A percentile compares a stretch with the other conserved stretches of the same genome.
These are phyloP conservation scores for Mythimna loreyi DNA, from an alignment of 2,888 invertebrate genomes.

Conservation along the genomic window DNA sequence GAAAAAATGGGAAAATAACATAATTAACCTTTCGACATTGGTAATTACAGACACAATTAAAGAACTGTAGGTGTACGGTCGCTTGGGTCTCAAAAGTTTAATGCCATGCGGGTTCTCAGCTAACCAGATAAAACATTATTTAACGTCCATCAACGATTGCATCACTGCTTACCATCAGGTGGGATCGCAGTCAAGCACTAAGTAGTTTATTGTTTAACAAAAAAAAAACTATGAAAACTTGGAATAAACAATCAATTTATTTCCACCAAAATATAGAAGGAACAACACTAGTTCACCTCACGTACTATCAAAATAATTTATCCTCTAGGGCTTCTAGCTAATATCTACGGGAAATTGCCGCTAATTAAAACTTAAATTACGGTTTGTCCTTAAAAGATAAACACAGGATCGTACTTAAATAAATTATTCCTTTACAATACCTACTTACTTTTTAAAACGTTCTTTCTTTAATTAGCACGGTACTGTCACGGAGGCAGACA, in stretches of 20 bases:
- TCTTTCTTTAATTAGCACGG: neutral
- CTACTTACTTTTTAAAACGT: neutral
- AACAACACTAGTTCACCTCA: conserved; percentile 17
- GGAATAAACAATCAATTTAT: conserved; percentile 12
- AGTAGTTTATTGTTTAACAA: too few species aligned
- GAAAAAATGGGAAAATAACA: neutral
- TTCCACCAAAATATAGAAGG: neutral
- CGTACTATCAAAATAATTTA: conserved; percentile 36
- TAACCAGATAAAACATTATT: conserved; percentile 26
- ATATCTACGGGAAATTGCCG: conserved; percentile 11
- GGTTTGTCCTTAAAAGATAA: conserved; percentile 28
- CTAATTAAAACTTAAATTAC: conserved; percentile 40
- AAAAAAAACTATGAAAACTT: conserved; percentile 6
- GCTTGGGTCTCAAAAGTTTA: too few species aligned
- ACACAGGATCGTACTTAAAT: neutral
- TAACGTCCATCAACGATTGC: too few species aligned
- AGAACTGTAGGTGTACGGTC: too few species aligned
- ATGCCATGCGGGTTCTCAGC: too few species aligned
- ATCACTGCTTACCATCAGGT: too few species aligned
- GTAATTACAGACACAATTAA: too few species aligned
- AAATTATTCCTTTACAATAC: neutral
- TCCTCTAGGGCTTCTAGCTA: conserved; percentile 9
- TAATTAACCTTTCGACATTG: too few species aligned
- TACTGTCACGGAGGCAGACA: too few species aligned
- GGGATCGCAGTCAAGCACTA: too few species aligned